A percentile compares a stretch with the other conserved stretches of the same genome.
Conservation (phyloP, 2,113 vertebrate genomes). For the Sardina pilchardus region DNA sequence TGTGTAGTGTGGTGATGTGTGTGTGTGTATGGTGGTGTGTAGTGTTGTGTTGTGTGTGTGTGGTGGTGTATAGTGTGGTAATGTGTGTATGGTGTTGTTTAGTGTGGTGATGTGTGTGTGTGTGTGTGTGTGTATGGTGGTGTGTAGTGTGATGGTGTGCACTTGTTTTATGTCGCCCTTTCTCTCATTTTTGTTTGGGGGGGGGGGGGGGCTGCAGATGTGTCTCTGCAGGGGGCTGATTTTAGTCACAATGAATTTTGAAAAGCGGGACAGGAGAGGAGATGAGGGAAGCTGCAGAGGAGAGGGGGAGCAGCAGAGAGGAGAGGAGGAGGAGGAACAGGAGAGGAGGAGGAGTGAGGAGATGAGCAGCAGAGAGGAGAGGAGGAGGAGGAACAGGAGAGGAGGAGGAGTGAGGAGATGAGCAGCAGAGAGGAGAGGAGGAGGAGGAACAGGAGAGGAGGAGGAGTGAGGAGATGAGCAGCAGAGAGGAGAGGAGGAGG, state of each 20-base stretch:
- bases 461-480: not conserved
- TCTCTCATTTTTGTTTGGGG: not conserved
- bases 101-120: not conserved
- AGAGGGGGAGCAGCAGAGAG: not conserved
- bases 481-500: conserved; percentile 31
- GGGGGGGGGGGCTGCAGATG: conserved; percentile 49
- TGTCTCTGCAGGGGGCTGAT: conserved; percentile 59
- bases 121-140: not conserved
- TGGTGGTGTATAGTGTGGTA: too few relatives aligned
- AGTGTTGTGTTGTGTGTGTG: too few relatives aligned
- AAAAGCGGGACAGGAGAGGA: conserved; percentile 29
- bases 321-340: not conserved
- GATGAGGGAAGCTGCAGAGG: not conserved
- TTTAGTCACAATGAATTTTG: conserved; percentile 55
- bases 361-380: not conserved
- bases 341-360: conserved; percentile 13
- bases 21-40: not conserved
- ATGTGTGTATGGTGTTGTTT: not conserved
- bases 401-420: not conserved
- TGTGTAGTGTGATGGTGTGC: conserved; percentile 1
- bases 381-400: conserved; percentile 18
- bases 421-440: conserved; percentile 56
- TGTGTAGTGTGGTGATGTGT: conserved; percentile 9
- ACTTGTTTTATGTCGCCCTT: not conserved
- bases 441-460: conserved; percentile 39